Evolutionary conservation across 1,140 invertebrate species (phyloP).

Genomic region (Drosophila kepulauana): DNA sequence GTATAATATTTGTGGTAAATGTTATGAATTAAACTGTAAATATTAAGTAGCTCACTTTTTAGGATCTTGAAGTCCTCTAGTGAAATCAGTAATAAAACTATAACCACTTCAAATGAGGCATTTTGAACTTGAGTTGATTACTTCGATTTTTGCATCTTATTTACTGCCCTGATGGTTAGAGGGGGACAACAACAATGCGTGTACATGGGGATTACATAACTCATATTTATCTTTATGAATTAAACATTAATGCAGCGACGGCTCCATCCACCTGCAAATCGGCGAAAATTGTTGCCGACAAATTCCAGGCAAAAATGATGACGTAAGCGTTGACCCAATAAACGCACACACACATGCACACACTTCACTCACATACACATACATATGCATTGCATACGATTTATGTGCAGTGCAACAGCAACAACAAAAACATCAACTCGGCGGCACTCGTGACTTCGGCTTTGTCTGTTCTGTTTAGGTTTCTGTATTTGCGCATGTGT

Average conservation of each 20-base stretch:
- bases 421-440: slow-evolving; percentile 52
- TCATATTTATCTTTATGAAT: slow-evolving; percentile 57
- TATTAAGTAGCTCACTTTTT: no score
- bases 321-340: slow-evolving; percentile 79
- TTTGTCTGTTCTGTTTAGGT: slow-evolving; percentile 72
- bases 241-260: slow-evolving; percentile 30
- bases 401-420: slow-evolving; percentile 45
- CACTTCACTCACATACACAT: slow-evolving; percentile 11
- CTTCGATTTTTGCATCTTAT: background rate
- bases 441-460: slow-evolving; percentile 72
- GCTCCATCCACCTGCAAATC: slow-evolving; percentile 35
- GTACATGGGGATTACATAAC: slow-evolving; percentile 49
- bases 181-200: slow-evolving; percentile 1
- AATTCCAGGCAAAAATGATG: slow-evolving; percentile 74
- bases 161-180: background rate
- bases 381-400: slow-evolving; percentile 39
- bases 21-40: no score
- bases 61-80: no score
- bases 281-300: slow-evolving; percentile 47
- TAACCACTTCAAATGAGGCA: no score
- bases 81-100: no score
- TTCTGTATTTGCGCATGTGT: slow-evolving; percentile 25
- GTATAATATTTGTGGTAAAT: no score
- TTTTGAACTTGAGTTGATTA: background rate
- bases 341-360: slow-evolving; percentile 60